These are phyloP conservation scores for Typhlichthys eigenmanni DNA, from an alignment of 2,797 vertebrate genomes.

Conservation along the genomic window DNA sequence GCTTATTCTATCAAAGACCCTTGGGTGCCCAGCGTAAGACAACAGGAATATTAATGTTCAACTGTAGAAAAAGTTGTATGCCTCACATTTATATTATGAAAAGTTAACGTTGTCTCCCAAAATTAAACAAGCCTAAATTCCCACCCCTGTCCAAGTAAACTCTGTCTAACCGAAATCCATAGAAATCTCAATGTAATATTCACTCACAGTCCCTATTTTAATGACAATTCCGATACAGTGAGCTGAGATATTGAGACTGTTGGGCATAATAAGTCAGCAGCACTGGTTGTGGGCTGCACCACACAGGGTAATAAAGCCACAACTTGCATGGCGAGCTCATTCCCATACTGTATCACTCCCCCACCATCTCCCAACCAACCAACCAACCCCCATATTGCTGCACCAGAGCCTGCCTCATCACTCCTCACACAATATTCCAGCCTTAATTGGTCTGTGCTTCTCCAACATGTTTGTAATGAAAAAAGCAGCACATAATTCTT, in stretches of 20 bases:
- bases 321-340: constrained; percentile 74
- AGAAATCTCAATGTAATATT: constrained; percentile 55
- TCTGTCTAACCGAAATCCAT: constrained; percentile 30
- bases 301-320: constrained; percentile 68
- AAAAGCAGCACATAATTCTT: constrained; percentile 98
- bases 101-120: constrained; percentile 55
- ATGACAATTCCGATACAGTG: constrained; percentile 41
- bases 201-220: constrained; percentile 49
- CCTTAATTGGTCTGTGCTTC: constrained; percentile 98
- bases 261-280: constrained; percentile 54
- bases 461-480: constrained; percentile 99
- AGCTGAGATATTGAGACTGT: constrained; percentile 47
- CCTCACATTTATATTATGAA: constrained; percentile 75
- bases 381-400: constrained; percentile 65
- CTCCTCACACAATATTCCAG: constrained; percentile 88
- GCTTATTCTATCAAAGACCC: constrained; percentile 59
- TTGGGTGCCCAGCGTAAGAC: constrained; percentile 51
- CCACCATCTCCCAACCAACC: constrained; percentile 6
- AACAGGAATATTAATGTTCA: constrained; percentile 69
- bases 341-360: constrained; percentile 65
- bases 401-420: constrained; percentile 82
- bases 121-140: constrained; percentile 25
- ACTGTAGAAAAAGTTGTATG: constrained; percentile 68
- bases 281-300: constrained; percentile 47
- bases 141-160: constrained; percentile 39